Conservation (phyloP, 2,888 invertebrate genomes). For the Acleris cristana region DNA sequence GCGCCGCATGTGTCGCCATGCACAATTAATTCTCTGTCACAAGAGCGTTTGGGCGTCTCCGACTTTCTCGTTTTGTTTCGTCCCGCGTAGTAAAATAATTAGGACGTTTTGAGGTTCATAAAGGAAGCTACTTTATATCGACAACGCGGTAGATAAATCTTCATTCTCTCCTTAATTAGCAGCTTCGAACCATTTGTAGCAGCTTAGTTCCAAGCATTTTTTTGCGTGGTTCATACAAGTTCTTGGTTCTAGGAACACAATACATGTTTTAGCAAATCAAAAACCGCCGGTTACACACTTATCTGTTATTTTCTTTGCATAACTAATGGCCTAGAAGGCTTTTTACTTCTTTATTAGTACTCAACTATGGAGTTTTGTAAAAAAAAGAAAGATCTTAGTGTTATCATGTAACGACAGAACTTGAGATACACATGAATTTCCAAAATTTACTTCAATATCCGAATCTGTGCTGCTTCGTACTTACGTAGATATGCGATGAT, state of each 20-base stretch:
- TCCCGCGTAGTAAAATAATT: slow-evolving; percentile 80
- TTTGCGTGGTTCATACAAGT: neutral
- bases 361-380: too few species aligned
- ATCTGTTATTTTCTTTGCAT: too few species aligned
- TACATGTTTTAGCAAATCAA: too few species aligned
- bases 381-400: too few species aligned
- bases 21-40: slow-evolving; percentile 83
- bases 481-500: neutral
- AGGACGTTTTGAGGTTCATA: slow-evolving; percentile 84
- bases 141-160: slow-evolving; percentile 82
- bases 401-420: too few species aligned
- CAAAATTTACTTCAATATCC: too few species aligned
- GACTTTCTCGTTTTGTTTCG: slow-evolving; percentile 74
- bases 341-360: too few species aligned
- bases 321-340: too few species aligned
- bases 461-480: too few species aligned
- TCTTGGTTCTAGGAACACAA: too few species aligned
- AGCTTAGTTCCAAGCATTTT: neutral
- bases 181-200: slow-evolving; percentile 56
- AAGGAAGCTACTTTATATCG: slow-evolving; percentile 83
- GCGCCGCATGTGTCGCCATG: slow-evolving; percentile 78
- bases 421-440: too few species aligned
- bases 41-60: slow-evolving; percentile 82
- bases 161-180: slow-evolving; percentile 79
- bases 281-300: too few species aligned